Conservation (phyloP, 2,888 invertebrate species). For the Callosobruchus maculatus region DNA sequence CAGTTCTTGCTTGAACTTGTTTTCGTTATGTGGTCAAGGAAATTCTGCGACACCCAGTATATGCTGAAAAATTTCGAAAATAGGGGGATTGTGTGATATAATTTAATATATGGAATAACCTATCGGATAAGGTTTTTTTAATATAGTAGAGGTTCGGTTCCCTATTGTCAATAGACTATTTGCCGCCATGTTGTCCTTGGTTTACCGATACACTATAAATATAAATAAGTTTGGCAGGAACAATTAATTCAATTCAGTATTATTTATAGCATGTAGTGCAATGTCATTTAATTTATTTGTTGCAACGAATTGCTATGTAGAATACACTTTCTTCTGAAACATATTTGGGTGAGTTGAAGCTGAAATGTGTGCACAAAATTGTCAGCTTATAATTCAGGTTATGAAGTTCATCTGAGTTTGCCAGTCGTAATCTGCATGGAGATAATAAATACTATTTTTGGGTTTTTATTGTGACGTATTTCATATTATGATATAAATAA, state of each 20-base stretch:
- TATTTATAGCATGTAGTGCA: neutral
- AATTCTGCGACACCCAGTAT: too few relatives aligned
- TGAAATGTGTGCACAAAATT: neutral
- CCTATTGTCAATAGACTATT: too few relatives aligned
- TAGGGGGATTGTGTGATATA: too few relatives aligned
- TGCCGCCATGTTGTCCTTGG: neutral
- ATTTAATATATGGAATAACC: too few relatives aligned
- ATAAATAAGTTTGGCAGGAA: neutral
- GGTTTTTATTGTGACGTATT: neutral
- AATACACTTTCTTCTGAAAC: neutral
- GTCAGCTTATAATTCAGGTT: neutral
- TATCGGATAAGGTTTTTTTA: too few relatives aligned
- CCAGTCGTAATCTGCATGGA: neutral
- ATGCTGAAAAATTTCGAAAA: too few relatives aligned
- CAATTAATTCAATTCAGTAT: neutral
- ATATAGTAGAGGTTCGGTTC: too few relatives aligned
- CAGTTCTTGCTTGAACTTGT: too few relatives aligned
- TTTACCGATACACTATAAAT: neutral
- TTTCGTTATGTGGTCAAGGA: too few relatives aligned
- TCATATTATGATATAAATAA: neutral
- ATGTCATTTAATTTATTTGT: neutral
- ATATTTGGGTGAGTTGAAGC: neutral
- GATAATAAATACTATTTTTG: neutral
- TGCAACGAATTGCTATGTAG: neutral
- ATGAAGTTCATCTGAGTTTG: neutral